Evolutionary conservation across 2,888 invertebrate genomes (phyloP).

Genomic region (Lutraria lutraria): DNA sequence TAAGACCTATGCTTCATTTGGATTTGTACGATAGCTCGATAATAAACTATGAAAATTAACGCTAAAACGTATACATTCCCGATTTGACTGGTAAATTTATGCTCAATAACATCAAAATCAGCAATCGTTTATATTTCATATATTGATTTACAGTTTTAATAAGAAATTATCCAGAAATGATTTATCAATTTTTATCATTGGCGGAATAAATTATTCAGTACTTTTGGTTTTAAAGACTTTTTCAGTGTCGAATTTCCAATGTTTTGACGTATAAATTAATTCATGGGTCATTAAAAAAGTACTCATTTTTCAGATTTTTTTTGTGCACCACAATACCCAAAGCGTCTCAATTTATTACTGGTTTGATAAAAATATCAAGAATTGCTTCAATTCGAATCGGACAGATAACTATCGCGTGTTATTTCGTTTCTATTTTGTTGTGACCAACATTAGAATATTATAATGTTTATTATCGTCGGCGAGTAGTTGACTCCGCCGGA

Average conservation of each 20-base stretch:
- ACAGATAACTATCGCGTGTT: too few relatives aligned
- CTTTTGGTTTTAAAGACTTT: neutral
- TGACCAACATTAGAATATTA: too few relatives aligned
- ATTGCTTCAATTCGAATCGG: too few relatives aligned
- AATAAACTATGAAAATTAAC: constrained; percentile 12
- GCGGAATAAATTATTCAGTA: neutral
- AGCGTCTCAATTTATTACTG: too few relatives aligned
- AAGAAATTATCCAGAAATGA: neutral
- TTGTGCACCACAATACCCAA: too few relatives aligned
- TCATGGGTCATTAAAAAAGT: neutral
- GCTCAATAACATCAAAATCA: neutral
- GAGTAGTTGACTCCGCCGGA: too few relatives aligned
- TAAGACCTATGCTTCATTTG: neutral
- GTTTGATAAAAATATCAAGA: too few relatives aligned
- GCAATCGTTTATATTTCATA: neutral
- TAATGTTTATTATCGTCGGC: too few relatives aligned
- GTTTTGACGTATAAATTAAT: neutral
- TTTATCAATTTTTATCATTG: neutral
- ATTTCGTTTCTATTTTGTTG: too few relatives aligned
- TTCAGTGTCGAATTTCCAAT: neutral
- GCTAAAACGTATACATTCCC: neutral
- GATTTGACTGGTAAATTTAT: neutral
- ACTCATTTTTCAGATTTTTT: neutral
- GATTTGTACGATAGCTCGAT: neutral
- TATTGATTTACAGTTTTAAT: neutral